These are phyloP conservation scores for Daboia siamensis DNA, from an alignment of 2,113 vertebrate genomes.

Conservation along the genomic window DNA sequence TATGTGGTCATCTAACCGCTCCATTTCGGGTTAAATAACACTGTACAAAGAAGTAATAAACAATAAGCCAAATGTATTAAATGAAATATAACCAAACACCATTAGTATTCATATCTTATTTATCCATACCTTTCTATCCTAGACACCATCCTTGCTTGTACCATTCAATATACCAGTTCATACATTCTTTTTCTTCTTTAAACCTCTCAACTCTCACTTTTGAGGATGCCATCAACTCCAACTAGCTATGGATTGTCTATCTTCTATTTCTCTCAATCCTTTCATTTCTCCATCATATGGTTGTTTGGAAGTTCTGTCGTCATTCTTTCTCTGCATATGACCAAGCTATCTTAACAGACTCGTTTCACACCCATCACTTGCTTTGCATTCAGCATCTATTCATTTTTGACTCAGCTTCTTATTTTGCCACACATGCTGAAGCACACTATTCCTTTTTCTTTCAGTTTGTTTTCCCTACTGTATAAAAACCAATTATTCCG, in stretches of 20 bases:
- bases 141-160: background rate
- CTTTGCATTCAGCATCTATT: too few species aligned
- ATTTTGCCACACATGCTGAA: too few species aligned
- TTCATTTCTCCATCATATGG: background rate
- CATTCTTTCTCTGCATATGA: background rate
- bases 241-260: background rate
- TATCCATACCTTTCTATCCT: background rate
- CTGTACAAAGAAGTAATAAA: background rate
- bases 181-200: background rate
- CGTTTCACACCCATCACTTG: background rate
- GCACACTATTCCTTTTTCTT: too few species aligned
- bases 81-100: background rate
- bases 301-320: background rate
- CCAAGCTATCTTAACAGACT: background rate
- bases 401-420: too few species aligned
- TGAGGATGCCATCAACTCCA: background rate
- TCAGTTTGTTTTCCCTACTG: too few species aligned
- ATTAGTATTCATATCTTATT: background rate
- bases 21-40: background rate
- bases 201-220: background rate
- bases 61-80: background rate
- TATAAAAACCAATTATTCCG: too few species aligned
- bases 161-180: background rate
- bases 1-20: background rate
- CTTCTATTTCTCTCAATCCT: background rate